Percentiles rank a stretch among this genome's conserved stretches.
Conservation (phyloP, 2,888 invertebrate genomes). For the Zeuzera pyrina region DNA sequence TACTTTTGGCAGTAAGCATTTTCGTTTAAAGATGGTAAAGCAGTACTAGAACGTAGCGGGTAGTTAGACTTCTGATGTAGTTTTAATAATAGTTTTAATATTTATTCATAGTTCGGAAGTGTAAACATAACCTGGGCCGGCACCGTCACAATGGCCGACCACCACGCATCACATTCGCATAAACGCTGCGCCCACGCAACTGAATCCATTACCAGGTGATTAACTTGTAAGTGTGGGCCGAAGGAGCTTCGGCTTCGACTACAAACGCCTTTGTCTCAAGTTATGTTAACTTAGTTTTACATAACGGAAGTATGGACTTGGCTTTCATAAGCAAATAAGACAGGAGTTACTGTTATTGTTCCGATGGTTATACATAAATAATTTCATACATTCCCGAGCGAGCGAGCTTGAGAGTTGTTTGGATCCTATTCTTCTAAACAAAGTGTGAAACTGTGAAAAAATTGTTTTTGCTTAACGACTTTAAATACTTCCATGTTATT, state of each 20-base stretch:
- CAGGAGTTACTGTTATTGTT: not conserved
- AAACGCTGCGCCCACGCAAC: slow-evolving; percentile 40
- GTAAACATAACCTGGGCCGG: slow-evolving; percentile 4
- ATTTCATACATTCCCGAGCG: too few species aligned
- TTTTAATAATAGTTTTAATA: not conserved
- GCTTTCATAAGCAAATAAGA: slow-evolving; percentile 16
- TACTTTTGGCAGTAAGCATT: too few species aligned
- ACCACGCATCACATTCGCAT: slow-evolving; percentile 11
- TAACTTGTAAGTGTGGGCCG: slow-evolving; percentile 58
- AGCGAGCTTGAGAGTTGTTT: too few species aligned
- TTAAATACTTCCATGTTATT: too few species aligned
- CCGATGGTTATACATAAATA: not conserved
- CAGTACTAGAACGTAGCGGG: too few species aligned
- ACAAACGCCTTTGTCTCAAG: slow-evolving; percentile 44
- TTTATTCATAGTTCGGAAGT: slow-evolving; percentile 2
- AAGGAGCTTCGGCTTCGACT: slow-evolving; percentile 21
- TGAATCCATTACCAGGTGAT: slow-evolving; percentile 53
- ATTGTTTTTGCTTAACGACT: too few species aligned
- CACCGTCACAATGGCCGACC: slow-evolving; percentile 7
- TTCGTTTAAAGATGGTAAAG: too few species aligned
- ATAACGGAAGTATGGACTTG: slow-evolving; percentile 25
- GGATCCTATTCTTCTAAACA: too few species aligned
- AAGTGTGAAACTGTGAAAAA: too few species aligned
- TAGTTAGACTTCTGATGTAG: too few species aligned
- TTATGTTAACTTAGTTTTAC: slow-evolving; percentile 24